Conservation (phyloP, 1,140 invertebrate species). For the Orchestia grillus region DNA sequence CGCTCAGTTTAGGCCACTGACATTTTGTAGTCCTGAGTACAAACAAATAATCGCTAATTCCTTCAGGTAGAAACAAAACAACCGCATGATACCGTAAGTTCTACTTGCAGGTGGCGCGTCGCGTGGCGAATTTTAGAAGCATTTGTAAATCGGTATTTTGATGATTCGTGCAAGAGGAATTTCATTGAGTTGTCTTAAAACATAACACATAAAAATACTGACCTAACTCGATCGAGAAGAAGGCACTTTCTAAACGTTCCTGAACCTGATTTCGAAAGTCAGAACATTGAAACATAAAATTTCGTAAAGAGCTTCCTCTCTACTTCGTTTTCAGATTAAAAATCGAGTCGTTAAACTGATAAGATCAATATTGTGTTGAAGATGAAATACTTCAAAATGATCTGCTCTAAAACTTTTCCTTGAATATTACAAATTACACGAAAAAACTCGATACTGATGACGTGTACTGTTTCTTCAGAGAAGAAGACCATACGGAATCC, state of each 20-base stretch:
- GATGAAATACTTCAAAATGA: neutral
- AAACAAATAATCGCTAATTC: no score
- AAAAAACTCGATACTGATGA: neutral
- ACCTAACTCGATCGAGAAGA: neutral
- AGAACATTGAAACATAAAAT: neutral
- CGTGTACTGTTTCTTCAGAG: neutral
- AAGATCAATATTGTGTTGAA: neutral
- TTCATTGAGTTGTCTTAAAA: neutral
- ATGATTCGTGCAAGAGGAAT: neutral
- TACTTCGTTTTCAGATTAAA: neutral
- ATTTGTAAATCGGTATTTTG: neutral
- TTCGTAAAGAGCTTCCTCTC: neutral
- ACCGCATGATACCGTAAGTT: no score
- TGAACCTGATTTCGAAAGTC: neutral
- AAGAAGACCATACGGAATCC: neutral
- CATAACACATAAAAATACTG: neutral
- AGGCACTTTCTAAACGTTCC: neutral
- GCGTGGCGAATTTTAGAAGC: no score
- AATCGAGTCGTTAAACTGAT: neutral
- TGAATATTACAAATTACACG: neutral
- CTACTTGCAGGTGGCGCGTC: no score
- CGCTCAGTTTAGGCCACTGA: neutral
- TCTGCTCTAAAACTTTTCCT: neutral
- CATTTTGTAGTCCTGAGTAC: neutral
- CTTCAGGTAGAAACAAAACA: no score